These are phyloP conservation scores for Sesia apiformis DNA, from an alignment of 2,888 invertebrate genomes.

Conservation along the genomic window DNA sequence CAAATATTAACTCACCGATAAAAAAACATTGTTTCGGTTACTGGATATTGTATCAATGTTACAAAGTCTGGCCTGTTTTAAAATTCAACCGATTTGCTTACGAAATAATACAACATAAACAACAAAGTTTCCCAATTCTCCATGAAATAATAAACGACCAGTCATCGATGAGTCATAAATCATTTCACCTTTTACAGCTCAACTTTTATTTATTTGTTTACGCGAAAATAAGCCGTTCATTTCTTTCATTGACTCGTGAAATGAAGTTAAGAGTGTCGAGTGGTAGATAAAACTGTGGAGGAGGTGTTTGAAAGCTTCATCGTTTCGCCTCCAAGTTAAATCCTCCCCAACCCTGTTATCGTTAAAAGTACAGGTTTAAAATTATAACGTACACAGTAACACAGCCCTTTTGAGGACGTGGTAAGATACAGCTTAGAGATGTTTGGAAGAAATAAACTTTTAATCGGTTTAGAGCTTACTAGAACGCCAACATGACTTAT, in stretches of 20 bases:
- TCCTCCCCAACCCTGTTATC: neutral
- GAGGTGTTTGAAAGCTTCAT: neutral
- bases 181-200: conserved; percentile 20
- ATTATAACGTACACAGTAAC: neutral
- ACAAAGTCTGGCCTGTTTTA: conserved; percentile 9
- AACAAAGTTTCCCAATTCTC: conserved; percentile 18
- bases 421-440: too few relatives aligned
- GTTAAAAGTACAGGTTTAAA: neutral
- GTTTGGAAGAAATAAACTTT: too few relatives aligned
- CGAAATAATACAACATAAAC: conserved; percentile 15
- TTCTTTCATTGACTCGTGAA: conserved; percentile 15
- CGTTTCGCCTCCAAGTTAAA: neutral
- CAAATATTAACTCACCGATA: too few relatives aligned
- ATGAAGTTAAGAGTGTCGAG: neutral
- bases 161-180: conserved; percentile 30
- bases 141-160: conserved; percentile 25
- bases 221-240: conserved; percentile 20
- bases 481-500: too few relatives aligned
- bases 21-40: too few relatives aligned
- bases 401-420: too few relatives aligned
- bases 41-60: neutral
- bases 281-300: neutral
- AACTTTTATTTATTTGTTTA: conserved; percentile 27
- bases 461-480: too few relatives aligned
- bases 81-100: conserved; percentile 13